Evolutionary conservation across 2,888 invertebrate species (phyloP), one percentile per base, ranked within the genome.

Genomic region (Pyrochroa serraticornis): DNA sequence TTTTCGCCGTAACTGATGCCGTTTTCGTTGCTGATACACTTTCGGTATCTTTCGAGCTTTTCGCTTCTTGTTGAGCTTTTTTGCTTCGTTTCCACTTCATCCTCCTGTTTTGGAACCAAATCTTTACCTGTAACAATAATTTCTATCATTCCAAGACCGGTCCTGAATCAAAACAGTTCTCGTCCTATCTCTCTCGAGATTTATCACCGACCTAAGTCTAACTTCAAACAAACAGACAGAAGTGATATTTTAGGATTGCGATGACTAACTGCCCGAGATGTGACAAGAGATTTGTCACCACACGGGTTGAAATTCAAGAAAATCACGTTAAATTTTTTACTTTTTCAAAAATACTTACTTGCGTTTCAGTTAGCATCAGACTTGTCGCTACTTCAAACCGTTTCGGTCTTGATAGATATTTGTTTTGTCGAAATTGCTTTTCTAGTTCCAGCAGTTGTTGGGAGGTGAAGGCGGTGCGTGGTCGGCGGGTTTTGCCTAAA

Each of bases 61-160:
- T 91, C 30, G 92, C 88, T 79, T 94, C 94, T 67, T 93, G 92
- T 76, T 94, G 94, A 0, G 95, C 94, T 74, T 97, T 97, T 84
- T 97, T 97, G 64, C 95, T 96, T 7, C 98, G 84, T 78, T 98
- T 98, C 96, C 97, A 97, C 78, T 97, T 97, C 97, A 97, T 97
- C 70, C 97, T 87, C 45, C 97, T 86, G 79, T 97, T 97, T 85
- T 98, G 97, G 80, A 98, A 98, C 97, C 96, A 97, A 72, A 97
- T 96, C 85, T 96, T 96, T 62, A 96, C 96, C 93, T 96, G 85
- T 7, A 72, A 72, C 69, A 64, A 77, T 74, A 70, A 37, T 38
- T 50, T 7, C 41, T 44, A 50, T 50, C 12, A 22, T 47, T 12
- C 12, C 48, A 54, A 49, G 36, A 48, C 51, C 38, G 22, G n/a